These are phyloP conservation scores for Eupsilia transversa DNA, from an alignment of 2,888 invertebrate species.

Conservation along the genomic window DNA sequence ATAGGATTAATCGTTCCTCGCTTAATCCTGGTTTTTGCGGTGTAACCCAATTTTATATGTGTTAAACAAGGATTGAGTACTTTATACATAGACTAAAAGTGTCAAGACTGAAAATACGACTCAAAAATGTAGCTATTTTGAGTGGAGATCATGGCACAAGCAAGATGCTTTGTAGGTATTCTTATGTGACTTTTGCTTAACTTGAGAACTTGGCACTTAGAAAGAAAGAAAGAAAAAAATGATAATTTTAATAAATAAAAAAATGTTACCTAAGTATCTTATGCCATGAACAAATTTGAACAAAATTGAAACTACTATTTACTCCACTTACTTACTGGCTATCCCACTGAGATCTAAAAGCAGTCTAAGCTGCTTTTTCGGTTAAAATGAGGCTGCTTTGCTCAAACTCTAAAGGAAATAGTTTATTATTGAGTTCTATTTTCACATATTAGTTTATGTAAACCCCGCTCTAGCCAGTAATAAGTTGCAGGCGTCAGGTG, in stretches of 20 bases:
- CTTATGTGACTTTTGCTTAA: not conserved
- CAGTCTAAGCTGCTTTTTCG: no score
- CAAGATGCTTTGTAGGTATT: not conserved
- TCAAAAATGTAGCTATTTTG: not conserved
- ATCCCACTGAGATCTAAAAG: not conserved
- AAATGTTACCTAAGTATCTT: no score
- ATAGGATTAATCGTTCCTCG: constrained; percentile 43
- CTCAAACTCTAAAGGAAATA: not conserved
- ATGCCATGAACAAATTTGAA: no score
- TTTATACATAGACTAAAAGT: not conserved
- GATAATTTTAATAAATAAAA: no score
- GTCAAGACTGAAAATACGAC: not conserved
- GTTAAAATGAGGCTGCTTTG: no score
- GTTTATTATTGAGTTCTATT: not conserved
- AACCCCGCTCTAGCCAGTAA: not conserved
- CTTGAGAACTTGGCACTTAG: not conserved
- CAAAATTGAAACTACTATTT: no score
- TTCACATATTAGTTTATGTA: not conserved
- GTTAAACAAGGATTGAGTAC: not conserved
- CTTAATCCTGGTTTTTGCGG: constrained; percentile 33
- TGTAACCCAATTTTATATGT: constrained; percentile 17
- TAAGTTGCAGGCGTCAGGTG: constrained; percentile 27
- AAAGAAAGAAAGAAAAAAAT: no score
- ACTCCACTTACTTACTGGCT: no score
- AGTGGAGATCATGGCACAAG: not conserved